Conservation (phyloP, 2,888 invertebrate genomes). For the Rhabditoides inermis region DNA sequence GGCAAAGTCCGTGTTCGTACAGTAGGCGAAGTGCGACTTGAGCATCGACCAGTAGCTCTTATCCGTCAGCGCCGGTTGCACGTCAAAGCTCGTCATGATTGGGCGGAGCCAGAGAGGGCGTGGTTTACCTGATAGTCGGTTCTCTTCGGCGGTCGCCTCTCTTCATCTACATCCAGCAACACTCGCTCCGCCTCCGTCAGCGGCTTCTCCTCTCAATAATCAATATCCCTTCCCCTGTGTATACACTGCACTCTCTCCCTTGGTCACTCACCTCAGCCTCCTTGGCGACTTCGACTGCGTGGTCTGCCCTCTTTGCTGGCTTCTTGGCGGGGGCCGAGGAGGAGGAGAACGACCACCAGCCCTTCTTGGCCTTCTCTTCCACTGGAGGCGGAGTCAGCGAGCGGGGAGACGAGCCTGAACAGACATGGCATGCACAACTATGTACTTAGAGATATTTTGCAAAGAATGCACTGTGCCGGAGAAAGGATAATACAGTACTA, state of each 20-base stretch:
- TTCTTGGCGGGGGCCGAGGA: constrained; percentile 5
- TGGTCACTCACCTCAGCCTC: constrained; percentile 14
- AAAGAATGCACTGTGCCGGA: not conserved
- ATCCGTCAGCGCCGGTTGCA: constrained; percentile 46
- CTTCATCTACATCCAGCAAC: not conserved
- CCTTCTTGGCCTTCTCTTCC: constrained; percentile 16
- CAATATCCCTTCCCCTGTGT: not conserved
- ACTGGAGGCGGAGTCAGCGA: constrained; percentile 35
- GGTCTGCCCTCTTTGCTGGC: constrained; percentile 7
- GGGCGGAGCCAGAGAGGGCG: no score
- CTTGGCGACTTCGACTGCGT: constrained; percentile 24
- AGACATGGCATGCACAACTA: not conserved
- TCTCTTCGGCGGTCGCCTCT: constrained; percentile 9
- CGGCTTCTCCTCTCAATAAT: constrained; percentile 4
- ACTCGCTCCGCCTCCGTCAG: constrained; percentile 19
- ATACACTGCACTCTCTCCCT: not conserved
- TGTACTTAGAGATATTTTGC: not conserved
- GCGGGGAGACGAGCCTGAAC: constrained; percentile 40
- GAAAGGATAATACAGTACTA: no score
- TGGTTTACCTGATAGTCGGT: no score
- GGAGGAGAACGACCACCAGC: constrained; percentile 25
- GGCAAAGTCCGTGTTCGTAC: constrained; percentile 43
- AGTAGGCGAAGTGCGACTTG: constrained; percentile 47
- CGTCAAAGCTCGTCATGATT: no score
- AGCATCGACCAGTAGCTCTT: constrained; percentile 48